Evolutionary conservation across 1,140 invertebrate genomes (phyloP).

Genomic region (Telenomus remus): DNA sequence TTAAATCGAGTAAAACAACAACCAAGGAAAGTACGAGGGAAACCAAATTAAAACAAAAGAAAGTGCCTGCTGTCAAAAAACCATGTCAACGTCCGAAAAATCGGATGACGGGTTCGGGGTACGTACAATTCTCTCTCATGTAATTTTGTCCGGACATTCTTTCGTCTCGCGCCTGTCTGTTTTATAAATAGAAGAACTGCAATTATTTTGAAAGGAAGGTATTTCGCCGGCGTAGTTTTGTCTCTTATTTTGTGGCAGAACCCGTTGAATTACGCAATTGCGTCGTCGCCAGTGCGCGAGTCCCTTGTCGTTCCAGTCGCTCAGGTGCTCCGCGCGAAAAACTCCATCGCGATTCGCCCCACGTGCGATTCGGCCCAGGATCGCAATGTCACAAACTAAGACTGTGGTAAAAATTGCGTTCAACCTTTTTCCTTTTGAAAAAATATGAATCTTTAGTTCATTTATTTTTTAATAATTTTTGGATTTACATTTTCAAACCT

Average conservation of each 20-base stretch:
- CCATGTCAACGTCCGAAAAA: slow-evolving; percentile 13
- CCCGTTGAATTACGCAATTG: slow-evolving; percentile 20
- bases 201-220: slow-evolving; percentile 26
- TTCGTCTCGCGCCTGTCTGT: slow-evolving; percentile 23
- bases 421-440: neutral
- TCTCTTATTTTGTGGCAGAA: slow-evolving; percentile 5
- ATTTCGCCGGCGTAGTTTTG: slow-evolving; percentile 14
- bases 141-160: slow-evolving; percentile 1
- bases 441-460: neutral
- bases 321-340: neutral
- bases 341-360: neutral
- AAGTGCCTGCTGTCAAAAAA: neutral
- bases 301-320: slow-evolving; percentile 3
- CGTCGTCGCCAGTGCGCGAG: slow-evolving; percentile 1
- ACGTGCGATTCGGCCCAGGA: slow-evolving; percentile 5
- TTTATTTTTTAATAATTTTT: too few relatives aligned
- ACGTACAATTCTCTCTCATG: slow-evolving; percentile 29
- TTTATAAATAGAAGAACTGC: slow-evolving; percentile 40
- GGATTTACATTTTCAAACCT: too few relatives aligned
- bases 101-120: slow-evolving; percentile 38
- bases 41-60: too few relatives aligned
- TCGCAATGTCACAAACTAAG: slow-evolving; percentile 16
- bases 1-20: too few relatives aligned
- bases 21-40: too few relatives aligned
- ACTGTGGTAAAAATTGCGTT: slow-evolving; percentile 9